phyloP scores from a whole-genome alignment of 2,113 vertebrate genomes.

The Rhabdornis inornatus region DNA sequence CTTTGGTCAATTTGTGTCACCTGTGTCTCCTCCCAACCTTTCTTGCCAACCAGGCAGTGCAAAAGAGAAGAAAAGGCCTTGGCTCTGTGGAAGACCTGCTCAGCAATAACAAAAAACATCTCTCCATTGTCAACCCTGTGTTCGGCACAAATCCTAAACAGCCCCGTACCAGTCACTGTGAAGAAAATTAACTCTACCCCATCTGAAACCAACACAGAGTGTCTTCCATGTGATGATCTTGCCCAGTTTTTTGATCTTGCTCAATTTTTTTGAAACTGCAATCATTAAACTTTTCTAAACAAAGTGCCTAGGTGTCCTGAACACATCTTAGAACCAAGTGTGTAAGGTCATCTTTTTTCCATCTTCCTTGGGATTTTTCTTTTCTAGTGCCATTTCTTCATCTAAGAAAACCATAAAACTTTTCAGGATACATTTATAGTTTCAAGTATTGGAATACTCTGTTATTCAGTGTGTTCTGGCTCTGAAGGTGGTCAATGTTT shows the following conservation, averaged over 20 bases:
- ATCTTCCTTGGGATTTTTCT: not conserved
- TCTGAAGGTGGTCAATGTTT: not conserved
- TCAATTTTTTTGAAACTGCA: not conserved
- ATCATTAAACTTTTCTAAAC: not conserved
- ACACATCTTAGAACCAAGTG: not conserved
- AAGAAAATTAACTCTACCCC: not conserved
- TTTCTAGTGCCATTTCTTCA: not conserved
- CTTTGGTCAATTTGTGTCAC: not conserved
- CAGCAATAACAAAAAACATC: not conserved
- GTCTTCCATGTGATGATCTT: not conserved
- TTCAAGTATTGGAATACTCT: not conserved
- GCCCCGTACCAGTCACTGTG: too few relatives aligned
- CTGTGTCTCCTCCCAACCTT: not conserved
- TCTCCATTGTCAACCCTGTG: not conserved
- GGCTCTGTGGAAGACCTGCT: not conserved
- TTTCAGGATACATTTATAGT: not conserved
- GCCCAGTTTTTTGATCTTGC: not conserved
- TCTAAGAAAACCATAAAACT: not conserved
- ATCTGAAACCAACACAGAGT: not conserved
- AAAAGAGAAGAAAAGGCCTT: not conserved
- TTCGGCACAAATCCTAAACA: not conserved
- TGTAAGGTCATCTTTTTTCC: not conserved
- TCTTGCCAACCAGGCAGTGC: rapidly evolving
- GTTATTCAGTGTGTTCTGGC: not conserved
- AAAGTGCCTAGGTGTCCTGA: not conserved